phyloP scores from a whole-genome alignment of 2,113 vertebrate species.

The Tragelaphus buxtoni region DNA sequence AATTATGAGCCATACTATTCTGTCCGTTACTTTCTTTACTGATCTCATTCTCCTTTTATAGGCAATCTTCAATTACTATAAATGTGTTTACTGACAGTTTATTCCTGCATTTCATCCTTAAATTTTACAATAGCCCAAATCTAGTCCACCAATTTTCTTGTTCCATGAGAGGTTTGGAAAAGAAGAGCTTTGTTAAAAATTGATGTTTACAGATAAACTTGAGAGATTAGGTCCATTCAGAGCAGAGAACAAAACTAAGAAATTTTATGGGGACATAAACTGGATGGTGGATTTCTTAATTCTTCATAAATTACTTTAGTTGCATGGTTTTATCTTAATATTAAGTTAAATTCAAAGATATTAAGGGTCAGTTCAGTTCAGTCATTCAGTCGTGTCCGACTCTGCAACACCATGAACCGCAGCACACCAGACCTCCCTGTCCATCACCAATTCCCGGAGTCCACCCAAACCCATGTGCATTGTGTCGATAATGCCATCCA shows the following conservation, averaged over 20 bases:
- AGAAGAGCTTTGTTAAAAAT: not conserved
- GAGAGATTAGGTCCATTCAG: not conserved
- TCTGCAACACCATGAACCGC: not conserved
- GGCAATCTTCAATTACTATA: not conserved
- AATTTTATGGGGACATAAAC: not conserved
- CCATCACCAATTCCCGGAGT: not conserved
- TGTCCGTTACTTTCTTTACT: not conserved
- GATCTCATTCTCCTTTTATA: not conserved
- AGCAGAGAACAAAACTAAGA: not conserved
- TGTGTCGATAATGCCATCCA: not conserved
- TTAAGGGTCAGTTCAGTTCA: not conserved
- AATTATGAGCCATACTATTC: not conserved
- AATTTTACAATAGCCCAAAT: not conserved
- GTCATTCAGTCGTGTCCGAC: rapidly evolving
- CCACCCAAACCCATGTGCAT: not conserved
- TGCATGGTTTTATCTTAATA: not conserved
- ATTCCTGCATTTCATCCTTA: not conserved
- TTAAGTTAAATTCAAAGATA: not conserved
- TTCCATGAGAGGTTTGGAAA: not conserved
- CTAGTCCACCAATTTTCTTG: not conserved
- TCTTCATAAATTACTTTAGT: not conserved
- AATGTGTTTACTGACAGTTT: not conserved
- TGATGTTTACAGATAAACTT: not conserved
- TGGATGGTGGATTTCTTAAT: not conserved
- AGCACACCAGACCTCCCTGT: not conserved